Percentiles rank a stretch among this genome's conserved stretches.
phyloP scores from a whole-genome alignment of 2,797 vertebrate species.

The Parotocinclus haroldoi region DNA sequence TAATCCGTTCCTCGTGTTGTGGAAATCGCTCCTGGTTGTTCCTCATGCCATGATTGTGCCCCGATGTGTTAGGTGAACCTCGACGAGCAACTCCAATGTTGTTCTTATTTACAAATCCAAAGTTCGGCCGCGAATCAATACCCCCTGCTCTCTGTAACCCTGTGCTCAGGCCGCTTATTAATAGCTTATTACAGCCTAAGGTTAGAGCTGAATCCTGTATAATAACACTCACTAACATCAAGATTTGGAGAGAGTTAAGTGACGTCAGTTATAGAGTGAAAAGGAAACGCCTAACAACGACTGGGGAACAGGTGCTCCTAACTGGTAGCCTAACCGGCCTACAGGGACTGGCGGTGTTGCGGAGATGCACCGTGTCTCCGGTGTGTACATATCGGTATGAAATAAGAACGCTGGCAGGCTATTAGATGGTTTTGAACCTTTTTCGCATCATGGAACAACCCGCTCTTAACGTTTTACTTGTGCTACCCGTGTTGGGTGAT shows the following conservation, averaged over 20 bases:
- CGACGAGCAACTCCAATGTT: constrained; percentile 4
- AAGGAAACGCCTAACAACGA: neutral
- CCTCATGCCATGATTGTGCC: neutral
- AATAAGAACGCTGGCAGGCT: too few relatives aligned
- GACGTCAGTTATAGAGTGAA: neutral
- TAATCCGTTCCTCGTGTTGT: neutral
- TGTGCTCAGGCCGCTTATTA: neutral
- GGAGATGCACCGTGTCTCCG: neutral
- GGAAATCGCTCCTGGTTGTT: constrained; percentile 1
- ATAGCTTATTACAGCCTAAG: neutral
- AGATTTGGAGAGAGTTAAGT: too few relatives aligned
- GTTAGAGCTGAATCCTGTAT: neutral
- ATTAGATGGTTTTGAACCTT: too few relatives aligned
- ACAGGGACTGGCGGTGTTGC: neutral
- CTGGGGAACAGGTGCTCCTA: neutral
- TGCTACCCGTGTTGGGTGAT: too few relatives aligned
- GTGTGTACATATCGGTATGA: neutral
- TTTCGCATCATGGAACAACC: too few relatives aligned
- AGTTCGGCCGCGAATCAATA: constrained; percentile 59
- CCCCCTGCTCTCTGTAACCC: constrained; percentile 32
- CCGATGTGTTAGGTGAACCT: constrained; percentile 30
- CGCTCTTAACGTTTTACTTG: too few relatives aligned
- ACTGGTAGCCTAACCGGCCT: neutral
- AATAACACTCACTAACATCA: neutral
- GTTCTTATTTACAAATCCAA: constrained; percentile 66